Conservation (phyloP, 1,140 invertebrate species). For the Zophobas atratus region DNA sequence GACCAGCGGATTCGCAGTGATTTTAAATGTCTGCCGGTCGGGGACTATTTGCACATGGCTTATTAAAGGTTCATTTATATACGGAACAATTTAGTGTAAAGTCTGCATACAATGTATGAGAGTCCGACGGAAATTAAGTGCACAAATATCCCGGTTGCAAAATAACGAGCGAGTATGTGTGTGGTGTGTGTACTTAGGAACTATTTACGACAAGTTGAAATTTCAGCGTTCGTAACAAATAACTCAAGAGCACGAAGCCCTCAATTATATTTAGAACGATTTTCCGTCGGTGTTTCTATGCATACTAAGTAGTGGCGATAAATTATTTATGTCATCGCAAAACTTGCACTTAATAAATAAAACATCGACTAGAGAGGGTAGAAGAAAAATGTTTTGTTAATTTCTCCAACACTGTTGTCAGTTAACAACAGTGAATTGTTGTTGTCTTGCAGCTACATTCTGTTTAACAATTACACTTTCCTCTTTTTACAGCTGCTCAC, state of each 20-base stretch:
- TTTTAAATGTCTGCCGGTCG: constrained; percentile 4
- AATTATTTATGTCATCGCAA: constrained; percentile 49
- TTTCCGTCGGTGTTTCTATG: constrained; percentile 53
- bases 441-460: too few species aligned
- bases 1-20: background rate
- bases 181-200: constrained; percentile 53
- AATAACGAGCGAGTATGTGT: constrained; percentile 51
- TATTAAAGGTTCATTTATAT: constrained; percentile 61
- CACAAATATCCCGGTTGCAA: constrained; percentile 60
- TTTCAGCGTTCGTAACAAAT: constrained; percentile 58
- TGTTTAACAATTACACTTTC: too few species aligned
- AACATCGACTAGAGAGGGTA: background rate
- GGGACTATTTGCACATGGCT: constrained; percentile 38
- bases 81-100: constrained; percentile 59
- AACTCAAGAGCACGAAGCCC: constrained; percentile 54
- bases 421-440: too few species aligned
- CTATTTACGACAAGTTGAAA: constrained; percentile 58
- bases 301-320: constrained; percentile 52
- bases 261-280: constrained; percentile 57
- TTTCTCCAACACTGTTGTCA: too few species aligned
- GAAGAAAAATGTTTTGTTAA: too few species aligned
- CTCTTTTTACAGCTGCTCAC: too few species aligned
- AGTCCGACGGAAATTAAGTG: constrained; percentile 60
- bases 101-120: constrained; percentile 57
- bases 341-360: constrained; percentile 50